Evolutionary conservation across 1,140 invertebrate species (phyloP), one percentile per base, ranked within the genome.

Genomic region (Probaryconus sp.): DNA sequence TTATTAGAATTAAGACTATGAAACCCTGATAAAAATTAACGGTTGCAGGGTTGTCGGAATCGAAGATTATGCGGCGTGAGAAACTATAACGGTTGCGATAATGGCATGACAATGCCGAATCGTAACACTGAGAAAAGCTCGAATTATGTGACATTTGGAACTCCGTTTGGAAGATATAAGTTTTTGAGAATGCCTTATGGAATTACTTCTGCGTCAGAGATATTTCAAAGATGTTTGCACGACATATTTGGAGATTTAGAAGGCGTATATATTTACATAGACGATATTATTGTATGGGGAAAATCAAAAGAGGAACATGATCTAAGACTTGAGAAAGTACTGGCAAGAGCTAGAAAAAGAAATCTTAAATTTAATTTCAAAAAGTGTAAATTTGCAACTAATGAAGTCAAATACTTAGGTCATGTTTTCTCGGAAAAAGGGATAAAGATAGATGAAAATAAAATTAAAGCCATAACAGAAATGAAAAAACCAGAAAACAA

Each of bases 221-320:
- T 78, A 9, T 86, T 85, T 69, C 85, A 87, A 76, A 81, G 81
- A 68, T 82, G 67, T n/a, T 67, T 84, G 55, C 65, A 81, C 64
- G 68, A 74, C 26, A 73, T 85, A 10, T 69, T 85, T 42, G 20
- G 45, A 4, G 63, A 28, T 56, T 81, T 50, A 53, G 58, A 33
- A 31, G 78, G 47, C 60, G 80, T 64, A 16, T 43, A 81, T 5
- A 76, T 55, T 31, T 79, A 71, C 35, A 77, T 84, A 13, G 83
- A 88, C 50, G 85, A 87, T 51, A 71, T 87, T 16, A 68, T 87
- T 2, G 47, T 82, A 6, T 81, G 67, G 64, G 83, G 79, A 6
- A 68, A 33, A 47, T 77, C 37, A 11, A 33, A 63, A 43, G n/a
- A 70, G 6, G 78, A 84, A 63, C 80, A 81, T 53, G 79, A 81